Evolutionary conservation across 2,888 invertebrate genomes (phyloP), one percentile per base, ranked within the genome.

Genomic region (Standfussiana lucernea): DNA sequence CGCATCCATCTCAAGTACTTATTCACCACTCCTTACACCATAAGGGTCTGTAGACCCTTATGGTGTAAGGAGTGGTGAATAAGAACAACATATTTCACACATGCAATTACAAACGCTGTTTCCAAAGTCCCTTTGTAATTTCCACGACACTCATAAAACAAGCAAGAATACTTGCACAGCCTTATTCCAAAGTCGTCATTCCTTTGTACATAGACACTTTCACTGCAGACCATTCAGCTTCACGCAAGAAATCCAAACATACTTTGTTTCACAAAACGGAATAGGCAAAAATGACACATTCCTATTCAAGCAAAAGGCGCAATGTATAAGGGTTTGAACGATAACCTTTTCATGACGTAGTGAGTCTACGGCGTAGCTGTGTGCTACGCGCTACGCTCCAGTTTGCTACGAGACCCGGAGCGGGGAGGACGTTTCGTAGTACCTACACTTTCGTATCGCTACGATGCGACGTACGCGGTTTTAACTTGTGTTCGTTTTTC

Each of bases 261-360:
- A 91, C 93, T 94, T 93, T 93, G 92, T 93, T 93, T 92, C 89
- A 91, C 93, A 94, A 88, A 95, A 95, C 93, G 92, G 91, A 93
- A 92, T 92, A 92, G 91, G 91, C 91, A 93, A 92, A 93, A 93
- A 93, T 94, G 94, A 94, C 93, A 93, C 95, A 95, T 94, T 94
- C 94, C 93, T 94, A 93, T 95, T 95, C 94, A 94, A 90, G 93
- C 93, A 94, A 94, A 95, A 95, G 93, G 94, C 94, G 94, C 93
- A 93, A 93, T 93, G 95, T 92, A 94, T 95, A 95, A 95, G 92
- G 92, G 95, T 91, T 94, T 93, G 92, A 93, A 90, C 87, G 91
- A 94, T 93, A 94, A 95, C 95, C 95, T 95, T 95, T 95, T 95
- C 95, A 93, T 92, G 90, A 91, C 90, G 92, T 88, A 90, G 89